Evolutionary conservation across 2,113 vertebrate genomes (phyloP).

Genomic region (Pithys albifrons): DNA sequence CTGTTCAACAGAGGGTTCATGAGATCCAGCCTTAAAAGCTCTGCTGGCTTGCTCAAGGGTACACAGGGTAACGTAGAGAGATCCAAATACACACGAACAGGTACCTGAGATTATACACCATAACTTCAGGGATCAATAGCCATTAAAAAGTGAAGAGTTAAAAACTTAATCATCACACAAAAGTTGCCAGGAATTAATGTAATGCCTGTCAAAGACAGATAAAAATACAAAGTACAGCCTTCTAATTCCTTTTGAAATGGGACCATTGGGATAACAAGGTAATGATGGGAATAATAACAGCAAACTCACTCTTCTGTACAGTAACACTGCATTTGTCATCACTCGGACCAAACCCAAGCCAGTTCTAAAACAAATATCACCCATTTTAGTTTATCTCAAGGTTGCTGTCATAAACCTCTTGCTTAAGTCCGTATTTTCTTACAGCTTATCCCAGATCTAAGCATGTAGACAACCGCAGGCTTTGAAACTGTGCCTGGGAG

Average conservation of each 20-base stretch:
- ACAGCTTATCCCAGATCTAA: background rate
- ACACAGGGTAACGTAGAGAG: slow-evolving; percentile 84
- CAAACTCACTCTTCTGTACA: background rate
- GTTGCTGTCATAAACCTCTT: background rate
- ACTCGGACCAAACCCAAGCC: background rate
- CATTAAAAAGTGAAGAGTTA: background rate
- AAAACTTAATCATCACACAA: background rate
- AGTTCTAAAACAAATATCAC: background rate
- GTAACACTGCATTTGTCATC: background rate
- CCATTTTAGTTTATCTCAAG: background rate
- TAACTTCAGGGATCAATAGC: background rate
- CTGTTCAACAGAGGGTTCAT: slow-evolving; percentile 86
- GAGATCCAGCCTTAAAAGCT: slow-evolving; percentile 90
- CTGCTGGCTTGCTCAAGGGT: slow-evolving; percentile 85
- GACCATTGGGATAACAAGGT: background rate
- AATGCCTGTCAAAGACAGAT: background rate
- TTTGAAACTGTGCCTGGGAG: background rate
- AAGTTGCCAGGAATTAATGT: background rate
- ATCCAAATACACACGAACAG: slow-evolving; percentile 92
- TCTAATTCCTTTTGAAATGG: background rate
- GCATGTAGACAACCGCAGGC: background rate
- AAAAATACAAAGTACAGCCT: background rate
- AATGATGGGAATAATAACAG: background rate
- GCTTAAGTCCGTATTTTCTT: background rate
- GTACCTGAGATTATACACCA: slow-evolving; percentile 78